Conservation (phyloP, 2,113 vertebrate genomes). For the Strix uralensis region DNA sequence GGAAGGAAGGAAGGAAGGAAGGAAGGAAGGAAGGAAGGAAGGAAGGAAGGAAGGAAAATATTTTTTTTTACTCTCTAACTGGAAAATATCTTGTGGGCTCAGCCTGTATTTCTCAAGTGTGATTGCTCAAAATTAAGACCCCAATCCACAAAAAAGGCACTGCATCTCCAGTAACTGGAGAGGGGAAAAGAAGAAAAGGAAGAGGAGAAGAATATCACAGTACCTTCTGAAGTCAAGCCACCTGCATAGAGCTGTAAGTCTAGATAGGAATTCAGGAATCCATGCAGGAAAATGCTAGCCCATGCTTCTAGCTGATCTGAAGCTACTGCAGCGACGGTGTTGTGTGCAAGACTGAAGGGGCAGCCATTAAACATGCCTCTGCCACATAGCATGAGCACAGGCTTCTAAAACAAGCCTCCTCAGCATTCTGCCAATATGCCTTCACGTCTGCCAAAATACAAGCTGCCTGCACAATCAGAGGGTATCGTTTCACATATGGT, state of each 20-base stretch:
- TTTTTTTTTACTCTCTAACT: neutral
- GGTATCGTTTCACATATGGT: neutral
- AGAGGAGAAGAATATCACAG: neutral
- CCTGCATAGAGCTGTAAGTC: neutral
- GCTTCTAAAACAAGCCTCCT: neutral
- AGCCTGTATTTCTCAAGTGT: rapidly evolving
- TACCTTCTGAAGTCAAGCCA: neutral
- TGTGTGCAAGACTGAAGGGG: neutral
- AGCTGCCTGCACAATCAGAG: neutral
- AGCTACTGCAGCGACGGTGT: rapidly evolving
- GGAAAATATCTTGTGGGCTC: neutral
- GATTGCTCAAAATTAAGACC: neutral
- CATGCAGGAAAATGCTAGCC: neutral
- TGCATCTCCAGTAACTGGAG: neutral
- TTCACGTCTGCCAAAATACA: slow-evolving; percentile 7
- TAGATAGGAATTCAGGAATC: neutral
- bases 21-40: no score
- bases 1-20: no score
- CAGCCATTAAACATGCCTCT: neutral
- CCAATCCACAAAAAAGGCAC: neutral
- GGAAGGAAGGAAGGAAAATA: neutral
- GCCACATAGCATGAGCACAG: neutral
- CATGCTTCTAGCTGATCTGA: neutral
- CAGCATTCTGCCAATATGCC: neutral
- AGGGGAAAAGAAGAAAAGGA: neutral